A percentile compares a stretch with the other conserved stretches of the same genome.
Evolutionary conservation across 2,797 vertebrate genomes (phyloP).

Genomic region (Apogon hyalosoma): DNA sequence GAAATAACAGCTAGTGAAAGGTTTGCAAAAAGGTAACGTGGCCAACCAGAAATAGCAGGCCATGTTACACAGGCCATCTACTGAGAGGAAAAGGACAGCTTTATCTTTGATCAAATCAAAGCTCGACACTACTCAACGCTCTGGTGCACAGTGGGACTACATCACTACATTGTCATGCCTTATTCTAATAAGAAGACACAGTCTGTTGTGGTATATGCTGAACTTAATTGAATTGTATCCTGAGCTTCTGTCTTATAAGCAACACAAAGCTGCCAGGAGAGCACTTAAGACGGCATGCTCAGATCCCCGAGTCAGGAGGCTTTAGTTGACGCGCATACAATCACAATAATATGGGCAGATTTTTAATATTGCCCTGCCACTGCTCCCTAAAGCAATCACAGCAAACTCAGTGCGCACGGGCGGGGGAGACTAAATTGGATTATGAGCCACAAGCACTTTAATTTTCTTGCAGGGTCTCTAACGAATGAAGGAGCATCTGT

Average conservation of each 20-base stretch:
- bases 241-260: slow-evolving; percentile 72
- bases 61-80: slow-evolving; percentile 1
- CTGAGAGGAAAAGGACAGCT: not conserved
- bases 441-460: slow-evolving; percentile 85
- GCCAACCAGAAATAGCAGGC: not conserved
- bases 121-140: slow-evolving; percentile 17
- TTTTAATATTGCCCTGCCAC: slow-evolving; percentile 84
- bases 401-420: slow-evolving; percentile 59
- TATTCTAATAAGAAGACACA: slow-evolving; percentile 65
- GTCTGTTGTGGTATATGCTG: slow-evolving; percentile 60
- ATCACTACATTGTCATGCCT: slow-evolving; percentile 50
- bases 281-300: slow-evolving; percentile 77
- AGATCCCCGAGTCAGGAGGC: slow-evolving; percentile 69
- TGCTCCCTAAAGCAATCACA: slow-evolving; percentile 83
- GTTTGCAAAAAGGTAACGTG: slow-evolving; percentile 1
- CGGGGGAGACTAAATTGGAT: slow-evolving; percentile 82
- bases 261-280: slow-evolving; percentile 83
- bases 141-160: slow-evolving; percentile 14
- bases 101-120: slow-evolving; percentile 3
- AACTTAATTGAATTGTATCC: slow-evolving; percentile 80
- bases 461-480: slow-evolving; percentile 79
- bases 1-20: not conserved
- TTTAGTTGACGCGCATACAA: slow-evolving; percentile 74
- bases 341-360: slow-evolving; percentile 78
- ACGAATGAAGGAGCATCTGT: slow-evolving; percentile 74